phyloP scores from a whole-genome alignment of 2,888 invertebrate species.

The Caenorhabditis virilis region DNA sequence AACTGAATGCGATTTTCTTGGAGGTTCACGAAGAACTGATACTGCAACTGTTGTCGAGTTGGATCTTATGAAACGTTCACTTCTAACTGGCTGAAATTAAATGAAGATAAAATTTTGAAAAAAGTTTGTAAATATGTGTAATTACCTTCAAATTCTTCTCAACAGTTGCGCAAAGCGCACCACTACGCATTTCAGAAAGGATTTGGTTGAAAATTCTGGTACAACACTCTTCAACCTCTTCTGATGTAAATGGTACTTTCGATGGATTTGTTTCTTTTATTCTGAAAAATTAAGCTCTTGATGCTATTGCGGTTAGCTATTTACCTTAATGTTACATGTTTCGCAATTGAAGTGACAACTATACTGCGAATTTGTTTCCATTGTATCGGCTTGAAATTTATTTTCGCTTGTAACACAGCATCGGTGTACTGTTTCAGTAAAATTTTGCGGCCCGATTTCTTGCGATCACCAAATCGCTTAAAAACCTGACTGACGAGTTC shows the following conservation, averaged over 20 bases:
- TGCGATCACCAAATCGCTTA: conserved; percentile 39
- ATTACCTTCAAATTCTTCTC: conserved; percentile 29
- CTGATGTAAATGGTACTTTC: conserved; percentile 12
- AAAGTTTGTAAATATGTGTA: neutral
- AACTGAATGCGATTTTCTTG: conserved; percentile 34
- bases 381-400: conserved; percentile 55
- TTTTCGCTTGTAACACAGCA: conserved; percentile 42
- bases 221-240: conserved; percentile 48
- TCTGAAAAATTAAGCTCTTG: conserved; percentile 7
- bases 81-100: conserved; percentile 16
- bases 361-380: conserved; percentile 59
- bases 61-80: conserved; percentile 18
- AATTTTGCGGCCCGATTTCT: conserved; percentile 6
- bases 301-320: neutral
- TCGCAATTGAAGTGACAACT: conserved; percentile 43
- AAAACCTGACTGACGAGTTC: conserved; percentile 40
- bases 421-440: conserved; percentile 31
- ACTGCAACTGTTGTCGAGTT: conserved; percentile 17
- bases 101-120: neutral
- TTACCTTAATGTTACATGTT: conserved; percentile 18
- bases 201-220: conserved; percentile 62
- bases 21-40: conserved; percentile 16
- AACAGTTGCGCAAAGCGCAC: conserved; percentile 56
- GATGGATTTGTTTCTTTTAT: conserved; percentile 20
- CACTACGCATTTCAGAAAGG: conserved; percentile 63